Evolutionary conservation across 2,113 vertebrate genomes (phyloP), one percentile per base, ranked within the genome.

Genomic region (Miniopterus natalensis): DNA sequence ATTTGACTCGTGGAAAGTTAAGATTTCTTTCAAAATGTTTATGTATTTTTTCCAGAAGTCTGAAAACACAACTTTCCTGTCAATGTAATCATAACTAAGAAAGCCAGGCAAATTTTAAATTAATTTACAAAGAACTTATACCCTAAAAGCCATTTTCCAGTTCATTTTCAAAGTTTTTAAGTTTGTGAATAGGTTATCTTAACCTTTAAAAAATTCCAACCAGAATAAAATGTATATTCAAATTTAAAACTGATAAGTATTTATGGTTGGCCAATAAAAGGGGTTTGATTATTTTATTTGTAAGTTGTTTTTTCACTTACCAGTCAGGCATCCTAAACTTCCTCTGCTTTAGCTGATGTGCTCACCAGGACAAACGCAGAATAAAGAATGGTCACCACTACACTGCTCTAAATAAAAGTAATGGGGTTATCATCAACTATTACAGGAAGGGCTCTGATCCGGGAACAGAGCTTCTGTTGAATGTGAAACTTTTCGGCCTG

Each of bases 221-320:
- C 36, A 66, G 61, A 93, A 80, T 93, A 91, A 97, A 96, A 92
- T 65, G 31, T 66, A 25, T 29, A 18, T 79, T 80, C 42, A 75
- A 66, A 61, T 86, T 95, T 81, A 47, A 97, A 95, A 70, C 29
- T 65, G 21, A 8, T 66, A 84, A 81, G 40, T 63, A 21, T 47
- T 49, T 88, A 23, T n/a, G 47, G n/a, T 65, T 87, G 45, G 42
- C 21, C 85, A 89, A 59, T 88, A 61, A 89, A 90, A 74, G 1
- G 1, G 1, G 3, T 68, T 77, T 88, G 49, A 27, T 78, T 92
- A 78, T 68, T 95, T 88, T 40, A 87, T 92, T 94, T 95, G 71
- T 55, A 94, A 71, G 21, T 77, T 96, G 68, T 40, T 77, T 66
- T 91, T 96, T 84, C 10, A 84, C 92, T 95, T 94, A 94, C 91